These are phyloP conservation scores for Oreotrochilus melanogaster DNA, from an alignment of 2,113 vertebrate genomes.

Conservation along the genomic window DNA sequence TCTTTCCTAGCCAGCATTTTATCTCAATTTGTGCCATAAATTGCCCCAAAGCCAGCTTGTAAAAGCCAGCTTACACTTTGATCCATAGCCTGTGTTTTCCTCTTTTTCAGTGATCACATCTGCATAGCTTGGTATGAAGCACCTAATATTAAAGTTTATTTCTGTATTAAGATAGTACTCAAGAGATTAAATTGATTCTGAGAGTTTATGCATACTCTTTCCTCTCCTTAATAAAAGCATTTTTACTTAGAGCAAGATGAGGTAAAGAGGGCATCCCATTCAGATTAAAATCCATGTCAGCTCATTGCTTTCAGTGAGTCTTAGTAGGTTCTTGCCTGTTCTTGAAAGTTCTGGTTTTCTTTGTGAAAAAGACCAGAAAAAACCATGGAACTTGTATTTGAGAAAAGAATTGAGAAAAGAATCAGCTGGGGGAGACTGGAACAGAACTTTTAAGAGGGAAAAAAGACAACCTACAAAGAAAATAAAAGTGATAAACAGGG, in stretches of 20 bases:
- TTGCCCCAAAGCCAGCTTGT: background rate
- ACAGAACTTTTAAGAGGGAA: constrained; percentile 15
- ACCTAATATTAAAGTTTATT: background rate
- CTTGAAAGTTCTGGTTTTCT: background rate
- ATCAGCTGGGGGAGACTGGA: constrained; percentile 25
- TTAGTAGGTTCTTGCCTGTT: background rate
- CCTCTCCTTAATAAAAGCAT: background rate
- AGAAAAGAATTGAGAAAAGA: constrained; percentile 57
- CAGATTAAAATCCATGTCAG: background rate
- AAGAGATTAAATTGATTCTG: background rate
- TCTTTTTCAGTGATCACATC: background rate
- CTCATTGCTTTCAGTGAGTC: background rate
- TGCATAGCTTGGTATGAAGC: background rate
- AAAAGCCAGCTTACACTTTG: background rate
- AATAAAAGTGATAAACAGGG: background rate
- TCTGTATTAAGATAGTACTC: background rate
- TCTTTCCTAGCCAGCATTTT: background rate
- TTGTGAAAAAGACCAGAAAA: background rate
- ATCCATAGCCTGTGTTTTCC: background rate
- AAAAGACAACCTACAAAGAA: background rate
- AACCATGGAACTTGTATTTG: constrained; percentile 49
- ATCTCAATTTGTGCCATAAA: background rate
- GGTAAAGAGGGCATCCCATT: background rate
- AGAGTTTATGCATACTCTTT: background rate
- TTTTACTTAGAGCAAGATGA: background rate